phyloP scores from a whole-genome alignment of 2,888 invertebrate species.

The Ligdia adustata region DNA sequence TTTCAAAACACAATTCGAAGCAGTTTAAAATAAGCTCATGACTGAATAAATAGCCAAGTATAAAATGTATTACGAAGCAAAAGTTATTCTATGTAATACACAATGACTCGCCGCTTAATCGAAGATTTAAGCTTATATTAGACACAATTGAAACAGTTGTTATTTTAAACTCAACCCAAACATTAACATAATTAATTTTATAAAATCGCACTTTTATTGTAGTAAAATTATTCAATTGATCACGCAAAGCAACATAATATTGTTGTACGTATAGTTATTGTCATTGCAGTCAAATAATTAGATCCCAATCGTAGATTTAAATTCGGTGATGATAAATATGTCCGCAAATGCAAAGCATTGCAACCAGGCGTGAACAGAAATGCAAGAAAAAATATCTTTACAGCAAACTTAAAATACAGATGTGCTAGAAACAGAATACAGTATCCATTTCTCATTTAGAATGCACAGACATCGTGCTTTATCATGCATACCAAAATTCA shows the following conservation, averaged over 20 bases:
- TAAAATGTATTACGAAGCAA: conserved; percentile 24
- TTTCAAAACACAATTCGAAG: conserved; percentile 10
- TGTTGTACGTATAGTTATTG: conserved; percentile 15
- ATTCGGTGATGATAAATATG: conserved; percentile 46
- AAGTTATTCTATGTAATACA: conserved; percentile 26
- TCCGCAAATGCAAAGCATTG: conserved; percentile 81
- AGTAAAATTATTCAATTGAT: conserved; percentile 1
- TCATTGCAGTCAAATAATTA: conserved; percentile 35
- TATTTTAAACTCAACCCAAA: conserved; percentile 55
- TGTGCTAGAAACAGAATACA: conserved; percentile 31
- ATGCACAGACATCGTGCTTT: conserved; percentile 66
- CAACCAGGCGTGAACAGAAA: conserved; percentile 76
- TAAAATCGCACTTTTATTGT: conserved; percentile 12
- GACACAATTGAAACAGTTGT: conserved; percentile 47
- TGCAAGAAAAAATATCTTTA: conserved; percentile 46
- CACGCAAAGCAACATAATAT: conserved; percentile 29
- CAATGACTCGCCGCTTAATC: conserved; percentile 31
- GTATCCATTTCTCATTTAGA: conserved; percentile 38
- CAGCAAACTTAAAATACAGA: conserved; percentile 54
- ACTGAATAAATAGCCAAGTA: conserved; percentile 24
- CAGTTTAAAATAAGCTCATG: conserved; percentile 26
- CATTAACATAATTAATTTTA: conserved; percentile 34
- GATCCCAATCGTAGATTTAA: conserved; percentile 22
- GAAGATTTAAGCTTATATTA: conserved; percentile 34
- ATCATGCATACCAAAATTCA: conserved; percentile 50